Percentiles rank a stretch among this genome's conserved stretches.
These are phyloP conservation scores for Clamator glandarius DNA, from an alignment of 2,797 vertebrate genomes.

Conservation along the genomic window DNA sequence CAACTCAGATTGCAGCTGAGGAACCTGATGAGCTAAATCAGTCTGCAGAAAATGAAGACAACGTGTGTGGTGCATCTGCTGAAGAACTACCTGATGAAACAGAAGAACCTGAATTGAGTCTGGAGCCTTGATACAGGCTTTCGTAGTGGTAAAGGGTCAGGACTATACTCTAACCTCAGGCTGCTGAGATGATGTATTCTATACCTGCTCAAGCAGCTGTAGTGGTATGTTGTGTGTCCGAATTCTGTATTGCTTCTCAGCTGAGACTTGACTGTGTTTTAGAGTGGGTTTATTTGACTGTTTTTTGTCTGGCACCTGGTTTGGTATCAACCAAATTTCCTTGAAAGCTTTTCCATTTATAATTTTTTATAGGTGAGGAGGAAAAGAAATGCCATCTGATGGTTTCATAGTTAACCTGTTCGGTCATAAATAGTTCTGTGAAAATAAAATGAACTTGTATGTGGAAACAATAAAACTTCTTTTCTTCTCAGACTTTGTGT, in stretches of 20 bases:
- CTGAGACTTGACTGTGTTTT: not conserved
- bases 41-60: constrained; percentile 39
- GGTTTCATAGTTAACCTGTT: not conserved
- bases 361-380: not conserved
- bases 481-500: not conserved
- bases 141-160: not conserved
- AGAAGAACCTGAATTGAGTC: constrained; percentile 64
- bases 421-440: not conserved
- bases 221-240: not conserved
- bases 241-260: not conserved
- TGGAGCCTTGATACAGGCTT: constrained; percentile 54
- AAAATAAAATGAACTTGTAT: not conserved
- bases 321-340: not conserved
- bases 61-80: not conserved
- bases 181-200: not conserved
- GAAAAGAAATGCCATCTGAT: not conserved
- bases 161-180: not conserved
- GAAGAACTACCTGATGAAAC: constrained; percentile 59
- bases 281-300: not conserved
- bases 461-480: not conserved
- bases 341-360: not conserved
- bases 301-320: not conserved
- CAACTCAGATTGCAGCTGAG: constrained; percentile 76
- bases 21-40: constrained; percentile 83
- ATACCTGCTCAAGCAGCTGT: constrained; percentile 1